These are phyloP conservation scores for Caenorhabditis elegans DNA, from an alignment of 1,140 invertebrate genomes.

Conservation along the genomic window DNA sequence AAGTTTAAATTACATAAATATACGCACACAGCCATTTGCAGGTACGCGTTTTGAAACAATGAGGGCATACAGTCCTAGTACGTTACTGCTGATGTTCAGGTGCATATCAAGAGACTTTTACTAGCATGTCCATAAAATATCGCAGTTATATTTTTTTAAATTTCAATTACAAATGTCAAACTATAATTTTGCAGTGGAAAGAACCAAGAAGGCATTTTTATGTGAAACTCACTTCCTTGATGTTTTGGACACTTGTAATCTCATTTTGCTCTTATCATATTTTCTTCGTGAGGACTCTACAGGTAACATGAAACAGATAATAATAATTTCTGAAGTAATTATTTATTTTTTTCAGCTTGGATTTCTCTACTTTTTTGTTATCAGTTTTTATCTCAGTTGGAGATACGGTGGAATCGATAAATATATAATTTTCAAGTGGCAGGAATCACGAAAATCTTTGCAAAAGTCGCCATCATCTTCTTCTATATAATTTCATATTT, in stretches of 20 bases:
- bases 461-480: background rate
- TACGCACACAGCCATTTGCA: too few relatives aligned
- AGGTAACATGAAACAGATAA: conserved; percentile 52
- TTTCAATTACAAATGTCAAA: background rate
- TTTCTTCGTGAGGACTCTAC: conserved; percentile 57
- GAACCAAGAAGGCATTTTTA: conserved; percentile 48
- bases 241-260: conserved; percentile 59
- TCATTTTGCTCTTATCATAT: conserved; percentile 61
- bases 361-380: conserved; percentile 42
- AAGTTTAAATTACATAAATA: too few relatives aligned
- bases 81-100: too few relatives aligned
- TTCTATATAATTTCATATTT: background rate
- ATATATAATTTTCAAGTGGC: conserved; percentile 36
- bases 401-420: conserved; percentile 46
- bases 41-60: too few relatives aligned
- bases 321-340: background rate
- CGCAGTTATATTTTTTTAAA: too few relatives aligned
- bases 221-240: conserved; percentile 61
- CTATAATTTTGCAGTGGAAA: background rate
- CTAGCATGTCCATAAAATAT: too few relatives aligned
- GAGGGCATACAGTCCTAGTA: too few relatives aligned
- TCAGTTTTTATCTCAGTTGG: conserved; percentile 35
- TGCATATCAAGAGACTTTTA: too few relatives aligned
- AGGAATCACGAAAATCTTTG: background rate
- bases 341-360: conserved; percentile 32